These are phyloP conservation scores for Seriola rivoliana DNA, from an alignment of 2,113 vertebrate species.

Conservation along the genomic window DNA sequence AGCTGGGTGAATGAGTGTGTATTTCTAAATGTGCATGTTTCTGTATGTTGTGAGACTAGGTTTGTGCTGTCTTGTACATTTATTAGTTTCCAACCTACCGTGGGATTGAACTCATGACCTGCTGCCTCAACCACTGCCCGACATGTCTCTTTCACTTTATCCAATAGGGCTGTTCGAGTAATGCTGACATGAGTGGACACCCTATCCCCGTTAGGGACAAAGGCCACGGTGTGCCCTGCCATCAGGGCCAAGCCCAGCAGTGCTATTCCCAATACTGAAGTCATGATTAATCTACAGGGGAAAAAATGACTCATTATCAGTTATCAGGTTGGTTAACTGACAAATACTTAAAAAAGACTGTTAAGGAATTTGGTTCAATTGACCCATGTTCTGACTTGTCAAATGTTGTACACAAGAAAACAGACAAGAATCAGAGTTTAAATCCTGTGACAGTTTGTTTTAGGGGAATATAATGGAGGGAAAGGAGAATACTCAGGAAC, in stretches of 20 bases:
- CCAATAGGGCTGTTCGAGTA: slow-evolving; percentile 65
- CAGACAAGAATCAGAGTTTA: too few relatives aligned
- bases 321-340: not conserved
- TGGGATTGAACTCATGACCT: slow-evolving; percentile 76
- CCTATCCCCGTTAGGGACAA: slow-evolving; percentile 63
- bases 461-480: too few relatives aligned
- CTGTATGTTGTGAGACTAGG: too few relatives aligned
- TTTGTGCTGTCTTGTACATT: too few relatives aligned
- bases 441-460: too few relatives aligned
- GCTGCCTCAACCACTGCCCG: slow-evolving; percentile 63
- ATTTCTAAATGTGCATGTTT: too few relatives aligned
- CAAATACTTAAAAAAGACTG: not conserved
- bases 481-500: too few relatives aligned
- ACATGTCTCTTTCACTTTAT: slow-evolving; percentile 76
- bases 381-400: not conserved
- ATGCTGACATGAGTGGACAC: slow-evolving; percentile 77
- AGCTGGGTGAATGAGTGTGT: too few relatives aligned
- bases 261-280: slow-evolving; percentile 20
- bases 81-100: slow-evolving; percentile 58
- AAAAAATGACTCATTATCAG: not conserved
- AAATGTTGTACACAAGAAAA: too few relatives aligned
- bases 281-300: slow-evolving; percentile 48
- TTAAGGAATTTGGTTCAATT: not conserved
- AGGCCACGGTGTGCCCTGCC: slow-evolving; percentile 47
- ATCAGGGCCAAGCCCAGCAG: slow-evolving; percentile 62